These are phyloP conservation scores for Phocides pigmalion DNA, from an alignment of 1,140 invertebrate species.

Conservation along the genomic window DNA sequence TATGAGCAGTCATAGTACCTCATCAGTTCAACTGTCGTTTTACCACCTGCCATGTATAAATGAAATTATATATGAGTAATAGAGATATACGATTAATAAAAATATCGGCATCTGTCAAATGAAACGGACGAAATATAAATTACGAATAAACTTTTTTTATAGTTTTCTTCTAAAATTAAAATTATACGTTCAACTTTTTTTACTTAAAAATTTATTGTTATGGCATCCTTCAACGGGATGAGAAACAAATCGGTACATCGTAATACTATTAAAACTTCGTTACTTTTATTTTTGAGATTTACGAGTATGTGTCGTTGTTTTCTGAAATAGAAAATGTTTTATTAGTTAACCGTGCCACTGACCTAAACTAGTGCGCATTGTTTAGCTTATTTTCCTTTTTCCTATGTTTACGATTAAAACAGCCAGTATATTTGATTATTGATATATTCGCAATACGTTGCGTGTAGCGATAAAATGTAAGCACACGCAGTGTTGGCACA, in stretches of 20 bases:
- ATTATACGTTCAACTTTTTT: not conserved
- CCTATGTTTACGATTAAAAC: slow-evolving; percentile 2
- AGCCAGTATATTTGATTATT: slow-evolving; percentile 11
- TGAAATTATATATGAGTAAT: too few relatives aligned
- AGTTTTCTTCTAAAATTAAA: too few relatives aligned
- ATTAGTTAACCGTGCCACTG: slow-evolving; percentile 12
- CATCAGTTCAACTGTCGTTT: too few relatives aligned
- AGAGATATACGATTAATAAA: too few relatives aligned
- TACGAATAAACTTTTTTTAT: too few relatives aligned
- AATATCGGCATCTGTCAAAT: too few relatives aligned
- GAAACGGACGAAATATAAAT: too few relatives aligned
- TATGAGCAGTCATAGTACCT: too few relatives aligned
- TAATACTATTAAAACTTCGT: not conserved
- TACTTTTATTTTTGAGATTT: not conserved
- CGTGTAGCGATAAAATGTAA: slow-evolving; percentile 11
- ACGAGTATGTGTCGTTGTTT: slow-evolving; percentile 5
- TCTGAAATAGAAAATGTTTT: slow-evolving; percentile 13
- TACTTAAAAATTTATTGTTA: not conserved
- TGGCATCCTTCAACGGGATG: not conserved
- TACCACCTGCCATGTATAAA: too few relatives aligned
- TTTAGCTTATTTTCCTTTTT: not conserved
- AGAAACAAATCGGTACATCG: not conserved
- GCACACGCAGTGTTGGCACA: slow-evolving; percentile 25
- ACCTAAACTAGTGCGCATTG: not conserved
- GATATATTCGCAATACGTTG: slow-evolving; percentile 21